Percentiles rank a stretch among this genome's conserved stretches.
Evolutionary conservation across 2,888 invertebrate genomes (phyloP).

Genomic region (Oxyteleia sp.): DNA sequence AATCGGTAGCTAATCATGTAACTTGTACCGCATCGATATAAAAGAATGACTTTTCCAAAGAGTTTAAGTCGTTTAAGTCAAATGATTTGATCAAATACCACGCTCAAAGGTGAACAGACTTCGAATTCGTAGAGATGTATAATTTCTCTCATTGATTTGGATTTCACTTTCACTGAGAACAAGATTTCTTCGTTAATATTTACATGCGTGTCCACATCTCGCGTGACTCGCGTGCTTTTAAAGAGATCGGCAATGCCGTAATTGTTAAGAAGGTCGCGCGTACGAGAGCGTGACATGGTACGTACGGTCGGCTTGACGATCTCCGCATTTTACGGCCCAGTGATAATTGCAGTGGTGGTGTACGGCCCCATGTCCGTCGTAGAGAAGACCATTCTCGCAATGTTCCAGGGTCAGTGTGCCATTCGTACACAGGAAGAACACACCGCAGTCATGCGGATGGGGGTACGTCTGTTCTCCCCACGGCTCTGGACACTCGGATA

Average conservation of each 20-base stretch:
- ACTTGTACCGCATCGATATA: no score
- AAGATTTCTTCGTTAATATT: constrained; percentile 49
- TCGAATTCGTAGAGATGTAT: constrained; percentile 15
- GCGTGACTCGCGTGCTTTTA: constrained; percentile 49
- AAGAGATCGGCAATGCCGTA: constrained; percentile 52
- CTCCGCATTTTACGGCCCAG: constrained; percentile 96
- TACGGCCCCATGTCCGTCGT: constrained; percentile 95
- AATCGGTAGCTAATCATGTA: no score
- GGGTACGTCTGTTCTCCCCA: constrained; percentile 94
- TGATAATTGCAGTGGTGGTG: constrained; percentile 98
- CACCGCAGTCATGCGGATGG: constrained; percentile 95
- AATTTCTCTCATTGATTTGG: constrained; percentile 61
- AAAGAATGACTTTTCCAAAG: no score
- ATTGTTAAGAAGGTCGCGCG: constrained; percentile 61
- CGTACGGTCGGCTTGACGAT: constrained; percentile 94
- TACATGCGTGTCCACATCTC: constrained; percentile 27
- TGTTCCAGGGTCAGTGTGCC: constrained; percentile 96
- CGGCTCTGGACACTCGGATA: constrained; percentile 94
- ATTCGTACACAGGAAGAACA: constrained; percentile 97
- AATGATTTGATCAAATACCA: background rate
- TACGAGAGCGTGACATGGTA: constrained; percentile 76
- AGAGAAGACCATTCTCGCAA: constrained; percentile 96
- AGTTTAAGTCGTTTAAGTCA: no score
- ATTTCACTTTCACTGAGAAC: constrained; percentile 60
- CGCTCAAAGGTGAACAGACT: constrained; percentile 18